phyloP scores from a whole-genome alignment of 2,797 vertebrate species.

The Falco cherrug region DNA sequence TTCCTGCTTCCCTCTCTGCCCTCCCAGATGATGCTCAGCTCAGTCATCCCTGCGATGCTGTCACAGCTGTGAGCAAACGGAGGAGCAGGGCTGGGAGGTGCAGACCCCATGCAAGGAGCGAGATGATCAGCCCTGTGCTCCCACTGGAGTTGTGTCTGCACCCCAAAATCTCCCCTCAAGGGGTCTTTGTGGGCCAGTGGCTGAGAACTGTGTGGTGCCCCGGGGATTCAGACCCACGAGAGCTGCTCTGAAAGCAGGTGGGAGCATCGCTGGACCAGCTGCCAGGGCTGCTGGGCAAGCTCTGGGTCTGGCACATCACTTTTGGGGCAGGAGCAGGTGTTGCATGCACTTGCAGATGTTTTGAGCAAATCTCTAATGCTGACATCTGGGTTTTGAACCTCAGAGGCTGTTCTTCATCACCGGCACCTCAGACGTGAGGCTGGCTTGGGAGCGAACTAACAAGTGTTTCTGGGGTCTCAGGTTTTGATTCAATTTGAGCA shows the following conservation, averaged over 20 bases:
- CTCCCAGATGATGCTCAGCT: not conserved
- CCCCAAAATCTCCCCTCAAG: not conserved
- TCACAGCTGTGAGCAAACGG: not conserved
- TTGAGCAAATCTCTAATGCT: not conserved
- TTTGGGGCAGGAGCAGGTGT: slow-evolving; percentile 4
- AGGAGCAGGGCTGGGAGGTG: not conserved
- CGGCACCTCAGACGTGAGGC: accelerated
- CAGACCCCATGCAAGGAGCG: not conserved
- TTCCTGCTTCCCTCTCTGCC: not conserved
- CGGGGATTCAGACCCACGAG: accelerated
- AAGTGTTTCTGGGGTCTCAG: accelerated
- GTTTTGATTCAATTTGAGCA: not conserved
- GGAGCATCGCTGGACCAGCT: not conserved
- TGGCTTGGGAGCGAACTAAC: not conserved
- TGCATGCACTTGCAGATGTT: not conserved
- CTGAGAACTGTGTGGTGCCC: not conserved
- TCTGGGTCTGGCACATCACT: accelerated
- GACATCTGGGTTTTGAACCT: not conserved
- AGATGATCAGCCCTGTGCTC: not conserved
- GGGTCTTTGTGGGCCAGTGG: not conserved
- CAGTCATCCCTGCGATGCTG: accelerated
- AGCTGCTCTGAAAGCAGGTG: not conserved
- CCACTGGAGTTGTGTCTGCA: not conserved
- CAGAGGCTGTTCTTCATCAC: not conserved
- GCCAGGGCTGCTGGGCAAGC: not conserved